Conservation (phyloP, 2,113 vertebrate species). For the Passerina amoena region DNA sequence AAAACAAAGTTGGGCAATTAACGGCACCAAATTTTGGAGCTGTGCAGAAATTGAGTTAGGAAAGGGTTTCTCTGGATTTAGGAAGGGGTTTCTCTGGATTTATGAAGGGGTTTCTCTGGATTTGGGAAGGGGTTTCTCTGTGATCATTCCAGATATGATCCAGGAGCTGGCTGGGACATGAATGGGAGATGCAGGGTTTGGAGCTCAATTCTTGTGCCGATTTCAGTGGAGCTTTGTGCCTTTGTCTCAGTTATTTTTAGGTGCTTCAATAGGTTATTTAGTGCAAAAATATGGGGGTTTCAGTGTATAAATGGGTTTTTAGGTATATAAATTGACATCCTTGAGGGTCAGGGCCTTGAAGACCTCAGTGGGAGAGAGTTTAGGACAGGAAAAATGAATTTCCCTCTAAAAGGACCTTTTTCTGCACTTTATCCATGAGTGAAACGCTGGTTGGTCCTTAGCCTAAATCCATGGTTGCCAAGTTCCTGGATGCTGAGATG, state of each 20-base stretch:
- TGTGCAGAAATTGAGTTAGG: not conserved
- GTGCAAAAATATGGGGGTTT: not conserved
- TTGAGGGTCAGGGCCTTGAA: not conserved
- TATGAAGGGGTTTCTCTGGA: no score
- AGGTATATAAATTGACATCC: not conserved
- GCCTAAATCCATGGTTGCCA: not conserved
- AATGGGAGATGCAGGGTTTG: not conserved
- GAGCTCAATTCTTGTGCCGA: fast-evolving
- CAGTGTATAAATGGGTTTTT: not conserved
- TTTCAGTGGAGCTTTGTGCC: not conserved
- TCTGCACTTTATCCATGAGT: not conserved
- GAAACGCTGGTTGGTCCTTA: not conserved
- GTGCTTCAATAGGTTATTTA: not conserved
- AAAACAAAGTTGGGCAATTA: not conserved
- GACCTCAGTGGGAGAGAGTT: not conserved
- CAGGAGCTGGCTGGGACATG: not conserved
- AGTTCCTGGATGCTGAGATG: not conserved
- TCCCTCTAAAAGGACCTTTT: not conserved
- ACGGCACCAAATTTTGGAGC: fast-evolving
- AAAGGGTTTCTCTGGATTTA: not conserved
- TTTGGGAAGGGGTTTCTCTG: no score
- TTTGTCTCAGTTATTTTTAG: not conserved
- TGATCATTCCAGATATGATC: fast-evolving
- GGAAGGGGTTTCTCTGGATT: no score
- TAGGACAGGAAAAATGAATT: not conserved